Conservation (phyloP, 1,140 invertebrate species). For the Drosophila nigrodunni region DNA sequence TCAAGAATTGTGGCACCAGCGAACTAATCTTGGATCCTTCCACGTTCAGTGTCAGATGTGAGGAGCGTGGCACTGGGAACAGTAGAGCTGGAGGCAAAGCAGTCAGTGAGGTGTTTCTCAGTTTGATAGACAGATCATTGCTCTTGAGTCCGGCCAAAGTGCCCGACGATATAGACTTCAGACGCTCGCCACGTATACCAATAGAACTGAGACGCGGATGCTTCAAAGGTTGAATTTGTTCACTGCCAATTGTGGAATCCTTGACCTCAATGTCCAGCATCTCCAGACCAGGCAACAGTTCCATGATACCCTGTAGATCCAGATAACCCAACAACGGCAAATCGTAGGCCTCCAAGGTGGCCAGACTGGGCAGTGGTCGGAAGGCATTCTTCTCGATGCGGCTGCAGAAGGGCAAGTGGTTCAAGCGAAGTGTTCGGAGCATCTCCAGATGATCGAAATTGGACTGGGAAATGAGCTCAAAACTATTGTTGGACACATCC, state of each 20-base stretch:
- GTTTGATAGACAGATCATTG: constrained; percentile 88
- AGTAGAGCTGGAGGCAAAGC: constrained; percentile 91
- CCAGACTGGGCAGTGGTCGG: constrained; percentile 89
- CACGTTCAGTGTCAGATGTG: constrained; percentile 91
- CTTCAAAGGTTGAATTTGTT: constrained; percentile 91
- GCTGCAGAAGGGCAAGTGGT: constrained; percentile 88
- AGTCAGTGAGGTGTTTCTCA: constrained; percentile 92
- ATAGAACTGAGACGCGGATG: constrained; percentile 92
- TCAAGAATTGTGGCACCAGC: constrained; percentile 90
- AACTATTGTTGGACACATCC: constrained; percentile 92
- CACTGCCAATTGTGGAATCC: constrained; percentile 91
- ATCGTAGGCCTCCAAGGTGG: constrained; percentile 89
- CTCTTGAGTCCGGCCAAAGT: constrained; percentile 92
- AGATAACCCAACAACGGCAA: constrained; percentile 92
- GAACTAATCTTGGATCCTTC: constrained; percentile 91
- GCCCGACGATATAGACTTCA: constrained; percentile 92
- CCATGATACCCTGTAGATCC: constrained; percentile 92
- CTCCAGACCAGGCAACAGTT: constrained; percentile 89
- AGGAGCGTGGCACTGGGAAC: constrained; percentile 95
- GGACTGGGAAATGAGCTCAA: constrained; percentile 89
- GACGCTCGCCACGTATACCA: constrained; percentile 89
- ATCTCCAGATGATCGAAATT: constrained; percentile 90
- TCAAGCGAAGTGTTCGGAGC: constrained; percentile 88
- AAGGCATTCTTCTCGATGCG: constrained; percentile 94
- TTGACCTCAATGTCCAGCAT: constrained; percentile 94